Evolutionary conservation across 2,797 vertebrate genomes (phyloP).

Genomic region (Rhynchotus rufescens): DNA sequence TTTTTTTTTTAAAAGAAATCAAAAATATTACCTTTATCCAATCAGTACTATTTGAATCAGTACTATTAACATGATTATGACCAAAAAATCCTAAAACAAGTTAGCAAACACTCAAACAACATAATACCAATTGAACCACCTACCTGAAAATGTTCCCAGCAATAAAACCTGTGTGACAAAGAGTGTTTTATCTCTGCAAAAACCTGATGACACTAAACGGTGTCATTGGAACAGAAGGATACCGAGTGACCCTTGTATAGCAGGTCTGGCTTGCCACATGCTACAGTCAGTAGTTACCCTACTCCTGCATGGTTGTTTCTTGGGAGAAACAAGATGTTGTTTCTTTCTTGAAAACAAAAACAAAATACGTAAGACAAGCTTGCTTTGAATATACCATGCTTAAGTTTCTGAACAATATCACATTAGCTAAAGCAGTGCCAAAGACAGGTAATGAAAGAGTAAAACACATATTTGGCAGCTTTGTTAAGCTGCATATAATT

Average conservation of each 20-base stretch:
- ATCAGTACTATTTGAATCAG: neutral
- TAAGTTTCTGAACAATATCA: neutral
- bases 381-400: neutral
- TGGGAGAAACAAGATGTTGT: too few relatives aligned
- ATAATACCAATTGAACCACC: neutral
- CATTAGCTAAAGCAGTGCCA: neutral
- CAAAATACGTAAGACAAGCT: neutral
- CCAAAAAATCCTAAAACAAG: neutral
- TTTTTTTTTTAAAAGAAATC: neutral
- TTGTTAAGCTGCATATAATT: neutral
- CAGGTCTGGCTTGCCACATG: neutral
- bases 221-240: neutral
- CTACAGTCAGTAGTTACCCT: neutral
- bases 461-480: neutral
- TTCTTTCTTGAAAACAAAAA: neutral
- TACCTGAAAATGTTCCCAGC: neutral
- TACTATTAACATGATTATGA: neutral
- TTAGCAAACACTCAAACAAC: neutral
- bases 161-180: neutral
- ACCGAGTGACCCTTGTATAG: neutral
- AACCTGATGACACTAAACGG: neutral
- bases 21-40: neutral
- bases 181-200: neutral
- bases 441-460: neutral
- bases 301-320: neutral